A percentile compares a stretch with the other conserved stretches of the same genome.
These are phyloP conservation scores for Psittacula echo DNA, from an alignment of 2,797 vertebrate species.

Conservation along the genomic window DNA sequence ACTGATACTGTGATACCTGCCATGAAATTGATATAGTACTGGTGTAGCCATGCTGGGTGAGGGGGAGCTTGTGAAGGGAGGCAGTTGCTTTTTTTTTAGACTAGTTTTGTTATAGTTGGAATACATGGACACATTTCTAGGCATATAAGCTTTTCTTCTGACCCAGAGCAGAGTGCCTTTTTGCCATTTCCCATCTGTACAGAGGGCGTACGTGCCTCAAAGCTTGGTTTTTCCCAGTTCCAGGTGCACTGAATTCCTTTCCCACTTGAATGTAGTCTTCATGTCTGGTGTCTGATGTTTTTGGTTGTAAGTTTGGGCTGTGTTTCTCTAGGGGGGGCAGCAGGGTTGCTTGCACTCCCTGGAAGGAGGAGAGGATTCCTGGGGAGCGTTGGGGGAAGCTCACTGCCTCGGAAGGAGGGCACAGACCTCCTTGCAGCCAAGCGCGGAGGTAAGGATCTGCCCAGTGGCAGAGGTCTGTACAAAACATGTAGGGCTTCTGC, in stretches of 20 bases:
- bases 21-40: not conserved
- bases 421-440: not conserved
- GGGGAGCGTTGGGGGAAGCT: not conserved
- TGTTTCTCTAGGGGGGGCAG: not conserved
- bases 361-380: not conserved
- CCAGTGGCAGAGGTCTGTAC: not conserved
- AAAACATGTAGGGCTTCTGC: not conserved
- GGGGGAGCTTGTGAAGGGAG: not conserved
- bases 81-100: not conserved
- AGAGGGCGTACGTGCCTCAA: not conserved
- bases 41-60: not conserved
- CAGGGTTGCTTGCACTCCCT: not conserved
- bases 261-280: not conserved
- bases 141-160: not conserved
- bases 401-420: rapidly evolving
- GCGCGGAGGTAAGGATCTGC: not conserved
- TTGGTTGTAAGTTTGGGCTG: not conserved
- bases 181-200: not conserved
- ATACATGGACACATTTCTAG: rapidly evolving
- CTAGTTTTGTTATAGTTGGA: not conserved
- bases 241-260: not conserved
- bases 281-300: not conserved
- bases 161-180: not conserved
- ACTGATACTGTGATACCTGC: not conserved
- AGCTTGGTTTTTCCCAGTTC: not conserved